Evolutionary conservation across 2,113 vertebrate species (phyloP).

Genomic region (Misgurnus anguillicaudatus): DNA sequence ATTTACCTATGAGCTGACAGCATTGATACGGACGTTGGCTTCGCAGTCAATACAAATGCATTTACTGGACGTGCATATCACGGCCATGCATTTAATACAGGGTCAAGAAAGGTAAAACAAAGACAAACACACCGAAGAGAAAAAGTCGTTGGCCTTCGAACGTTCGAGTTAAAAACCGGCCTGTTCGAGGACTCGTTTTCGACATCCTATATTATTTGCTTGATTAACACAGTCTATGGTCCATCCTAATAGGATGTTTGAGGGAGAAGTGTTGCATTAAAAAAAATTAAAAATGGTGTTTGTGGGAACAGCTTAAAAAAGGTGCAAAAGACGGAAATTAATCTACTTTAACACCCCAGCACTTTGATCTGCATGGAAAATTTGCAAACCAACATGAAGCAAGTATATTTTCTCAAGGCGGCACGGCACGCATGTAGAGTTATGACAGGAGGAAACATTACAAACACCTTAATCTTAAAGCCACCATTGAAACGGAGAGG

Average conservation of each 20-base stretch:
- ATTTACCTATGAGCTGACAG: conserved; percentile 48
- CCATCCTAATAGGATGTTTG: neutral
- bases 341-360: neutral
- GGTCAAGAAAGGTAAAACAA: conserved; percentile 6
- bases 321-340: neutral
- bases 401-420: neutral
- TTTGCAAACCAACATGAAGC: conserved; percentile 2
- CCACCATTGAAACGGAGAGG: conserved; percentile 29
- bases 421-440: neutral
- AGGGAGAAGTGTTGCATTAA: too few species aligned
- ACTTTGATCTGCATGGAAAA: conserved; percentile 4
- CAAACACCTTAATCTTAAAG: conserved; percentile 51
- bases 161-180: neutral
- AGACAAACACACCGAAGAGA: neutral
- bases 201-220: neutral
- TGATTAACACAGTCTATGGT: neutral
- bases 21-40: conserved; percentile 49
- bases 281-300: neutral
- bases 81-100: conserved; percentile 12
- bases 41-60: conserved; percentile 45
- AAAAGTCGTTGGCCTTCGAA: too few species aligned
- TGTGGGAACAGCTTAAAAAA: neutral
- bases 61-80: conserved; percentile 24
- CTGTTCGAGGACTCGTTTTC: neutral
- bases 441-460: conserved; percentile 21